Evolutionary conservation across 2,797 vertebrate species (phyloP), one percentile per base, ranked within the genome.

Genomic region (Oreonectes daqikongensis): DNA sequence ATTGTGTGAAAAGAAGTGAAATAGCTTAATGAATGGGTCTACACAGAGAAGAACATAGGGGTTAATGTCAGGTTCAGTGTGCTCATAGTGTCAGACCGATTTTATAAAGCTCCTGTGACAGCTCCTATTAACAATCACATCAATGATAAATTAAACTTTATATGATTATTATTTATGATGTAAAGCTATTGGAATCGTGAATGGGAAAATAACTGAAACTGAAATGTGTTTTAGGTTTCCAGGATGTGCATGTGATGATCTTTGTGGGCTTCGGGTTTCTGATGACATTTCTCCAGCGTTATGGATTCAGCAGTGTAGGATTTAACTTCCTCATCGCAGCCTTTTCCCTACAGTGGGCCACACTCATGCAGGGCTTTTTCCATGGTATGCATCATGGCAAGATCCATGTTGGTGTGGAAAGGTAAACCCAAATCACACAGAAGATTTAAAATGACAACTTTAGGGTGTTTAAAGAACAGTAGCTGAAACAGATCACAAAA

Each of bases 241-340:
- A 93, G 87, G 95, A 95, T 4, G 95, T 94, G 20, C 95, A 95
- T 0, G 86, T 93, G 83, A 97, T 95, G 90, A 92, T 94, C 87
- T 96, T 98, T 81, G 88, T 97, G 0, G 96, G 96, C 42, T 97
- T 98, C 0, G 97, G 97, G 61, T 96, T 99, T 79, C 90, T 98
- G 65, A 92, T 97, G 95, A 94, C 92, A 42, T 97, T 99, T 90
- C 87, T 99, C 15, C 87, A 95, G 85, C 92, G 93, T 0, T 97
- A 96, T 0, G 92, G 96, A 76, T 94, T 91, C 14, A 90, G 94
- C 87, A 95, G 94, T 0, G 85, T 92, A 17, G 94, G 94, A 78
- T 93, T 92, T 87, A 97, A 94, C 92, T 94, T 99, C 87, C 93
- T 98, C 65, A 79, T 95, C 0, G 89, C 92, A 0, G 91, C 95